A percentile compares a stretch with the other conserved stretches of the same genome.
Evolutionary conservation across 2,113 vertebrate genomes (phyloP).

Genomic region (Tiliqua scincoides): DNA sequence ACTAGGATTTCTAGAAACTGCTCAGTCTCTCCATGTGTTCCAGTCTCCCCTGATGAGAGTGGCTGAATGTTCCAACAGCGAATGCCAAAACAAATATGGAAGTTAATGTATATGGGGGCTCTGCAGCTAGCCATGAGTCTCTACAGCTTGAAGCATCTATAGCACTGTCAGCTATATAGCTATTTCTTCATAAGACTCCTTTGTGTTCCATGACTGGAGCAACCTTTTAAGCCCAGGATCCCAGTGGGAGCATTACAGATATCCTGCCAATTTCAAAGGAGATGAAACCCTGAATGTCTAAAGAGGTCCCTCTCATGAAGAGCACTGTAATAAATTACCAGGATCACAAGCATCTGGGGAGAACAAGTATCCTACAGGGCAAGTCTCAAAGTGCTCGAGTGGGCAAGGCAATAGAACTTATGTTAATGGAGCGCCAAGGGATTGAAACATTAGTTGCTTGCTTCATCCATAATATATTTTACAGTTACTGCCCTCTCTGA

Average conservation of each 20-base stretch:
- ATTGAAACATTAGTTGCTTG: slow-evolving; percentile 1
- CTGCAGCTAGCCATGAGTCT: not conserved
- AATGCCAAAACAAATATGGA: not conserved
- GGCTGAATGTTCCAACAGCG: not conserved
- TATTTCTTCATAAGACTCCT: not conserved
- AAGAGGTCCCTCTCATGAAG: not conserved
- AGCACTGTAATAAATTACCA: slow-evolving; percentile 22
- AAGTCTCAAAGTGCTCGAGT: slow-evolving; percentile 5
- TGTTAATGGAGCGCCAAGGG: not conserved
- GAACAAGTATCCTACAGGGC: not conserved
- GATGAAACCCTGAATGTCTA: not conserved
- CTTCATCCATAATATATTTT: slow-evolving; percentile 18
- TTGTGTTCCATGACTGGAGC: not conserved
- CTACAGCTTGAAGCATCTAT: not conserved
- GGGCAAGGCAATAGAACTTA: not conserved
- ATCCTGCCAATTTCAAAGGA: not conserved
- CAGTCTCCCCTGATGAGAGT: no score
- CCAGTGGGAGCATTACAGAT: not conserved
- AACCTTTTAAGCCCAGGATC: not conserved
- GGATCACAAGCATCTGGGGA: not conserved
- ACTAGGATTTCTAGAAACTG: not conserved
- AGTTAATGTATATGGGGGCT: not conserved
- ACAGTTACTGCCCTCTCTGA: not conserved
- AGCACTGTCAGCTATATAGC: not conserved
- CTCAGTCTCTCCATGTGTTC: no score